Conservation (phyloP, 2,797 vertebrate species). For the Furcifer pardalis region DNA sequence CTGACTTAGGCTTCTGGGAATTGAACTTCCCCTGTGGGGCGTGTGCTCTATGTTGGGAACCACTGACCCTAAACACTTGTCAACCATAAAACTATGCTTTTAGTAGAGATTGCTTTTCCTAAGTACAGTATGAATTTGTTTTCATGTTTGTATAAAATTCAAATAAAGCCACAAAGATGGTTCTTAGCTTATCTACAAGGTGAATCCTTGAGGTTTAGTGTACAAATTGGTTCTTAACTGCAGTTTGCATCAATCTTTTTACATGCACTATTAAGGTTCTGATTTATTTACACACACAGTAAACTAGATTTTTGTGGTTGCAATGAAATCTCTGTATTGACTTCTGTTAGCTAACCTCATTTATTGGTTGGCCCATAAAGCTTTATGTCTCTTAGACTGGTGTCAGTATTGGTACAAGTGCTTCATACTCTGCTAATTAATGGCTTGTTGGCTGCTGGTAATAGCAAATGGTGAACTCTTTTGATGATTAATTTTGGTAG, state of each 20-base stretch:
- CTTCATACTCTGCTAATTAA: neutral
- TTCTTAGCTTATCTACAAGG: neutral
- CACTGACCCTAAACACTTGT: neutral
- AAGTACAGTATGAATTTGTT: neutral
- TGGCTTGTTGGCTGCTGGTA: neutral
- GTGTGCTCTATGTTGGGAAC: too few species aligned
- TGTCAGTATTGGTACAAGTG: neutral
- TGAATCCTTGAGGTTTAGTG: neutral
- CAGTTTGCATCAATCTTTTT: neutral
- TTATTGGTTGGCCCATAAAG: neutral
- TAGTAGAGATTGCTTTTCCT: neutral
- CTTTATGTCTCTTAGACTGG: conserved; percentile 7
- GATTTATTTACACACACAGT: conserved; percentile 30
- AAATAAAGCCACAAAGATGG: neutral
- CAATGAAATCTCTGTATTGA: conserved; percentile 27
- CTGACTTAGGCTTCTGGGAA: too few species aligned
- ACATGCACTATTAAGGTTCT: neutral
- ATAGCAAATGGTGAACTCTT: neutral
- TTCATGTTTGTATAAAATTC: neutral
- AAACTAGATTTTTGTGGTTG: neutral
- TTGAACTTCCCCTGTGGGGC: too few species aligned
- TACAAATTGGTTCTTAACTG: neutral
- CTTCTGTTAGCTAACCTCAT: neutral
- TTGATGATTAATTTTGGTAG: neutral
- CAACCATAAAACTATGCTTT: neutral